Conservation (phyloP, 1,140 invertebrate species). For the Pollicipes pollicipes region DNA sequence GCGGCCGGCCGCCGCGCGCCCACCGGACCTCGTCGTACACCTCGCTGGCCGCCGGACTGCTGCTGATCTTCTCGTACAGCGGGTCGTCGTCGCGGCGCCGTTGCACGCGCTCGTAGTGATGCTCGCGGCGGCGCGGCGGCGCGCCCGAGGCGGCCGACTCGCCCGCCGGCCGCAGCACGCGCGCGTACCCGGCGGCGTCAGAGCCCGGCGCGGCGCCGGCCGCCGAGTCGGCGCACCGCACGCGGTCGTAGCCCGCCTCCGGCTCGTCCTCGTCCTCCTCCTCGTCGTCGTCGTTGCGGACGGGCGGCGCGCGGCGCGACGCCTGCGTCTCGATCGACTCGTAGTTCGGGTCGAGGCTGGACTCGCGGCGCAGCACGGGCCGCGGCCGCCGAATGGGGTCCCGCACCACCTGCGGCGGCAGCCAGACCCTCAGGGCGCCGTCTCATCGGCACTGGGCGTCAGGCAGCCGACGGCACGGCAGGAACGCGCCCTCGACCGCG, state of each 20-base stretch:
- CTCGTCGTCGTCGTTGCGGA: not conserved
- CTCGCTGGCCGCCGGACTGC: not conserved
- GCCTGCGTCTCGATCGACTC: not conserved
- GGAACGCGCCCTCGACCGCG: too few species aligned
- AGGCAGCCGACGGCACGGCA: too few species aligned
- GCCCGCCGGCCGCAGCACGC: not conserved
- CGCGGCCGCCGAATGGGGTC: not conserved
- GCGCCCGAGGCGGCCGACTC: too few species aligned
- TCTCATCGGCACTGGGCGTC: too few species aligned
- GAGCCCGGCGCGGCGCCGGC: not conserved
- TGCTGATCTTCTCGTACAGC: not conserved
- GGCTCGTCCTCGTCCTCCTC: not conserved
- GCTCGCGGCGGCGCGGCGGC: not conserved
- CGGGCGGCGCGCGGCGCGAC: too few species aligned
- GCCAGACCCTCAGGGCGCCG: too few species aligned
- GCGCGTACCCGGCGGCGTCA: not conserved
- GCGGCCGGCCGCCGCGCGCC: too few species aligned
- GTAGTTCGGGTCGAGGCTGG: not conserved
- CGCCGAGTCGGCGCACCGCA: not conserved
- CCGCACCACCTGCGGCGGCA: not conserved
- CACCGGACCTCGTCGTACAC: not conserved
- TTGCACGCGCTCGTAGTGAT: not conserved
- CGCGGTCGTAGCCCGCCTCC: not conserved
- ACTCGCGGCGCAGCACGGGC: not conserved
- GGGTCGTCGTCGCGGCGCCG: not conserved